Evolutionary conservation across 35 echinoderm and acorn worm species (phyloP).

Genomic region (Nesometra sesokonis): DNA sequence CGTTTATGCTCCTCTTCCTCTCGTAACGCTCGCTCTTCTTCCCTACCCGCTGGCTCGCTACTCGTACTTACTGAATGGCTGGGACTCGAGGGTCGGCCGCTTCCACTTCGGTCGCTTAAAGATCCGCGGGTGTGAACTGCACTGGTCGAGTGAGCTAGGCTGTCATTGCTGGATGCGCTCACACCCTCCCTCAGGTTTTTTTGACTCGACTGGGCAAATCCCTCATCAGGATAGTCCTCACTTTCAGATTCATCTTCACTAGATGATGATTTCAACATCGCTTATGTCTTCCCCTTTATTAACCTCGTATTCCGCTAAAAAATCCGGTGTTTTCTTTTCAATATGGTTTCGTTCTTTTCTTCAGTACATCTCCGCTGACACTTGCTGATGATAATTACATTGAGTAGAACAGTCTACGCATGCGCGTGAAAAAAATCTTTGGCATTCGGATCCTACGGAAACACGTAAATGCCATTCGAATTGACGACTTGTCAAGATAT

Average conservation of each 20-base stretch:
- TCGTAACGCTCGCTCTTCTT: slow-evolving; percentile 58
- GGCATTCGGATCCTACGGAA: too few relatives aligned
- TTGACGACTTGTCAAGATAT: too few relatives aligned
- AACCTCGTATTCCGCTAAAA: neutral
- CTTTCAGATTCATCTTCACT: neutral
- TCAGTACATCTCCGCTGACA: neutral
- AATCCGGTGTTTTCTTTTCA: neutral
- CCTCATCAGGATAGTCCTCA: neutral
- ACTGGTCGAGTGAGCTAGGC: neutral
- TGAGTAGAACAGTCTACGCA: neutral
- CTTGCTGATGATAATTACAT: neutral
- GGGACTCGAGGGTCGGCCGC: slow-evolving; percentile 65
- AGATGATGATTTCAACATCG: neutral
- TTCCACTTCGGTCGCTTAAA: neutral
- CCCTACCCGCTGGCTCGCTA: slow-evolving; percentile 70
- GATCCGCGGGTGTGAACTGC: neutral
- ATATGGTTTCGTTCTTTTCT: neutral
- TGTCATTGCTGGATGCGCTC: neutral
- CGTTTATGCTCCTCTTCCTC: slow-evolving; percentile 98
- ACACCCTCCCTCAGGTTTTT: neutral
- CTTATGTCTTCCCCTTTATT: neutral
- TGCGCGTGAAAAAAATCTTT: neutral
- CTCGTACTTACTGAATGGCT: slow-evolving; percentile 55
- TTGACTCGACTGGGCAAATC: neutral
- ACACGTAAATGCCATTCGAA: too few relatives aligned